Evolutionary conservation across 1,140 invertebrate genomes (phyloP), one percentile per base, ranked within the genome.

Genomic region (Aphelenchoides fujianensis): DNA sequence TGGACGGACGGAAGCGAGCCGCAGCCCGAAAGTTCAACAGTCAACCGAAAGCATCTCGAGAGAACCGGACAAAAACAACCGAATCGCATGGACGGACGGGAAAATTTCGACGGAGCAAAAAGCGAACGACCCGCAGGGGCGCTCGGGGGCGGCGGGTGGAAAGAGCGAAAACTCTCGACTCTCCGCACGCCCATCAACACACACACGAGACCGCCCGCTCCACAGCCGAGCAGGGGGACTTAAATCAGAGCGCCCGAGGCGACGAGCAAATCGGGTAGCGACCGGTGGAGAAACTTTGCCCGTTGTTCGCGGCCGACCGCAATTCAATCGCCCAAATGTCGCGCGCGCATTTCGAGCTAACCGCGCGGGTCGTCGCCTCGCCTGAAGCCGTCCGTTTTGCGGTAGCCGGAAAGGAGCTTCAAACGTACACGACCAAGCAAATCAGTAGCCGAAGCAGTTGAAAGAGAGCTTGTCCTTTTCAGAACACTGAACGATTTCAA

Each of bases 81-180:
- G 12, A 48, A 48, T n/a, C n/a, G 23, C 12, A 48, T 48, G 41
- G 23, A 48, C 41, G 41, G n/a, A 48, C 41, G 41, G 23, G 41
- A 48, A 48, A 48, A 48, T 16, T 12, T 48, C 41, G 41, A 23
- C 23, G 41, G 23, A 48, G 41, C 41, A 48, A 48, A 48, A 48
- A 23, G 23, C 12, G 41, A 48, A 48, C 41, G 41, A 48, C 41
- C 12, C 41, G 23, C 41, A 16, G 12, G 23, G 41, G 23, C 41
- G 41, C 41, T 23, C 41, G 41, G 41, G 12, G 41, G 41, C 23
- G 41, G 12, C 23, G 41, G 41, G 41, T 48, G 41, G 23, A 48
- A 48, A 23, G 41, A 48, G 41, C 41, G 41, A 48, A 48, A 48
- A 48, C 41, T 48, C 41, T 48, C 41, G 41, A 48, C 41, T 48